Conservation (phyloP, 2,113 vertebrate species). For the Apteryx mantelli region DNA sequence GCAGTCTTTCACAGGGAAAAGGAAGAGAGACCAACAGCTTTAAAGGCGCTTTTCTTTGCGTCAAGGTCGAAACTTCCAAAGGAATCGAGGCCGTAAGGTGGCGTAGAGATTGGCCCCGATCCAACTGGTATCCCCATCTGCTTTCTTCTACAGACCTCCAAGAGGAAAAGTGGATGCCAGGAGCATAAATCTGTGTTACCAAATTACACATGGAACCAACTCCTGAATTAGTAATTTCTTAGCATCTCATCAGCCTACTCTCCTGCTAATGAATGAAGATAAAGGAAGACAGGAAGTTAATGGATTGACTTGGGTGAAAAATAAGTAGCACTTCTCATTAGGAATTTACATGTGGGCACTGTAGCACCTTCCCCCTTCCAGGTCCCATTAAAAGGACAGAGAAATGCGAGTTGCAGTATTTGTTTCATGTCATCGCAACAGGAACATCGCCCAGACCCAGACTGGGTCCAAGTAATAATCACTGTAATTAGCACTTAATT, state of each 20-base stretch:
- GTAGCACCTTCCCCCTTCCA: accelerated
- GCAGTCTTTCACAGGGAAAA: not conserved
- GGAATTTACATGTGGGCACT: accelerated
- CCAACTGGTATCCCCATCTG: accelerated
- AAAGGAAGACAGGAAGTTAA: accelerated
- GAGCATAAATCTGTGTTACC: not conserved
- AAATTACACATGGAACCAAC: not conserved
- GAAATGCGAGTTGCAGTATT: not conserved
- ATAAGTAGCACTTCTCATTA: not conserved
- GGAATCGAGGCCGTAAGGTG: not conserved
- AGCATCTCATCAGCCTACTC: not conserved
- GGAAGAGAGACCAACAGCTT: not conserved
- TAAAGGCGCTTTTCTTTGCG: not conserved
- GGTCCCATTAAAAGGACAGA: not conserved
- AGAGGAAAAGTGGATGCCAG: not conserved
- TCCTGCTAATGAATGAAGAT: accelerated
- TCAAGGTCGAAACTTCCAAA: not conserved
- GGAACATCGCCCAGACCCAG: slow-evolving; percentile 51
- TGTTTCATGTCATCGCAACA: slow-evolving; percentile 10
- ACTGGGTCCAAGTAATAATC: slow-evolving; percentile 63
- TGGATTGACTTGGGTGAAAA: not conserved
- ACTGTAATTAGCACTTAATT: slow-evolving; percentile 61
- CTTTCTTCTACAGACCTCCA: not conserved
- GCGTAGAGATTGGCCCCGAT: not conserved
- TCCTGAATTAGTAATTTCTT: not conserved